Conservation (phyloP, 2,797 vertebrate genomes). For the Mallotus villosus region DNA sequence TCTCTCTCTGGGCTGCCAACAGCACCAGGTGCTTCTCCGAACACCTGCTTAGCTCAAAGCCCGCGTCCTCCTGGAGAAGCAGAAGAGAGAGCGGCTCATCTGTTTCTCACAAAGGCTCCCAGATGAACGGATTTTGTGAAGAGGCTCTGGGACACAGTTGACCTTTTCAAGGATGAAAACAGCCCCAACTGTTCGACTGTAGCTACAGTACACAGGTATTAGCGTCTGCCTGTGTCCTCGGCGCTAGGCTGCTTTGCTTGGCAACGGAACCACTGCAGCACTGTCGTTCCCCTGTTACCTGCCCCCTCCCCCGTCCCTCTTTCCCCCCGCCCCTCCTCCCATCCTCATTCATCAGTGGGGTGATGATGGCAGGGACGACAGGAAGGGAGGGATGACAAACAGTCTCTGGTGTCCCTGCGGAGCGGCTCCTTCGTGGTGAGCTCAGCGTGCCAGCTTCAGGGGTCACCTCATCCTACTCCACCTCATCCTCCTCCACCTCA, state of each 20-base stretch:
- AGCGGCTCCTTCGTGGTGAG: slow-evolving; percentile 5
- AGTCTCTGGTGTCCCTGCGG: slow-evolving; percentile 4
- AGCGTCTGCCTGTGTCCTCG: not conserved
- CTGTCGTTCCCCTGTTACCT: slow-evolving; percentile 10
- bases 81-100: slow-evolving; percentile 7
- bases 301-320: not conserved
- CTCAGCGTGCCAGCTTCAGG: slow-evolving; percentile 3
- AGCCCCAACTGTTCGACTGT: too few species aligned
- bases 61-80: slow-evolving; percentile 31
- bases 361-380: slow-evolving; percentile 23
- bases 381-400: slow-evolving; percentile 25
- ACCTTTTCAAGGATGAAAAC: not conserved
- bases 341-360: slow-evolving; percentile 19
- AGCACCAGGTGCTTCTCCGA: slow-evolving; percentile 47
- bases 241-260: not conserved
- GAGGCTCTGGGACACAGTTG: not conserved
- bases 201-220: slow-evolving; percentile 8
- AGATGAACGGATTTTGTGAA: not conserved
- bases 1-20: slow-evolving; percentile 54
- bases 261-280: not conserved
- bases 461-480: not conserved
- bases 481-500: not conserved
- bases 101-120: slow-evolving; percentile 30
- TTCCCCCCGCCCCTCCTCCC: not conserved
- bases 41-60: slow-evolving; percentile 62